Evolutionary conservation across 2,797 vertebrate species (phyloP), one percentile per base, ranked within the genome.

Genomic region (Morus bassanus): DNA sequence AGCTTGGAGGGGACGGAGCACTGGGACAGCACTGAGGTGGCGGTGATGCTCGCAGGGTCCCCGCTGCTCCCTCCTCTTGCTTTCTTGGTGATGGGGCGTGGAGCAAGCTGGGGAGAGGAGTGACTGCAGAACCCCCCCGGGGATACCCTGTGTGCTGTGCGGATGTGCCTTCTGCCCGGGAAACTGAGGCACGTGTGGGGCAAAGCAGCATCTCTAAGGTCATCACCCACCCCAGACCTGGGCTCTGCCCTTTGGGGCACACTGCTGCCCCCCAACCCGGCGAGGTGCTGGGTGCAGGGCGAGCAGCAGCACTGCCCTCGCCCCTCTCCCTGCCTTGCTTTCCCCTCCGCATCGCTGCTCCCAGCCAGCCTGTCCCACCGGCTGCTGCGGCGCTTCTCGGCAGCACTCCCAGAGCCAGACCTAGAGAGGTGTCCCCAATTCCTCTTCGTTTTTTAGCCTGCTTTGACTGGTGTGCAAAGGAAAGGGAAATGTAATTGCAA

Each of bases 71-170:
- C n/a, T 59, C 56, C 46, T 1, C 28, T 68, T 45, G 74, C 91
- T 96, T 87, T 56, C 92, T 35, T 4, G 93, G 86, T 95, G 93
- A 3, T 0, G 81, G 88, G 30, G 63, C 19, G 0, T 6, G 50
- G 63, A 50, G 69, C 63, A 13, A 83, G 50, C 89, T 48, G 61
- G n/a, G 18, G 37, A 69, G 65, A 68, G 51, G 41, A 76, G 21
- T 18, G 68, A 33, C 3, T 2, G 8, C 53, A 16, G 37, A 19
- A 48, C 2, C 12, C 31, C 30, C 37, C 19, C 23, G 0, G 3
- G 39, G 63, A 23, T 28, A 18, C 30, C 28, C 51, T 15, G 15
- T 0, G 3, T 6, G 11, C 67, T 59, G 14, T 4, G 61, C 1
- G 7, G 53, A 12, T 31, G 35, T 48, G 81, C 37, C 10, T 56